Evolutionary conservation across 2,888 invertebrate genomes (phyloP), one percentile per base, ranked within the genome.

Genomic region (Volucella inanis): DNA sequence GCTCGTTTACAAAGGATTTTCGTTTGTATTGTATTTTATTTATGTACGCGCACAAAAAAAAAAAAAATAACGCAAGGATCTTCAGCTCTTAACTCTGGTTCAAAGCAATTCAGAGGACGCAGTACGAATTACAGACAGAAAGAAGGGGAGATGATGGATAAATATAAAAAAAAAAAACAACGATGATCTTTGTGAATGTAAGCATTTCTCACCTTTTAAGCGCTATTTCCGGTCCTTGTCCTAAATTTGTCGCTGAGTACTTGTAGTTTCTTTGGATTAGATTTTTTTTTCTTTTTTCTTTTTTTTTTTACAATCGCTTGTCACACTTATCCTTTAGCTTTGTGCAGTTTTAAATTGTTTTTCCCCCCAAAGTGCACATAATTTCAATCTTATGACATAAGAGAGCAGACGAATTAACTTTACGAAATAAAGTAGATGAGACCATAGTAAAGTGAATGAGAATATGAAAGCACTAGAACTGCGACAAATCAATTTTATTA

Each of bases 401-500:
- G 6, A 80, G 80, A 67, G 3, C 82, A 64, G 50, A 74, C 71
- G 70, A 74, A 78, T 61, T 62, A 67, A 79, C 45, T 39, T n/a
- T n/a, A n/a, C n/a, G n/a, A n/a, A n/a, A n/a, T n/a, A n/a, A n/a
- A n/a, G n/a, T 11, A 47, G 47, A 74, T n/a, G 38, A 68, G 22
- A 61, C 31, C 6, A 6, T 31, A 22, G 22, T 22, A 22, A 22
- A 22, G 22, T 4, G 3, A 3, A 22, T 6, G 31, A 31, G 31
- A 31, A 31, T 0, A 31, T 31, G 54, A 47, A 38, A 57, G 39
- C 54, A 49, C 45, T 12, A 62, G 43, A 12, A 55, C 43, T 15
- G 41, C 74, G 57, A 84, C 79, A 84, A 84, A 79, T 84, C 79
- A 79, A 84, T 84, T 84, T 84, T 74, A 79, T 79, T 83, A 65